Evolutionary conservation across 2,113 vertebrate species (phyloP), one percentile per base, ranked within the genome.

Genomic region (Erpornis zantholeuca): DNA sequence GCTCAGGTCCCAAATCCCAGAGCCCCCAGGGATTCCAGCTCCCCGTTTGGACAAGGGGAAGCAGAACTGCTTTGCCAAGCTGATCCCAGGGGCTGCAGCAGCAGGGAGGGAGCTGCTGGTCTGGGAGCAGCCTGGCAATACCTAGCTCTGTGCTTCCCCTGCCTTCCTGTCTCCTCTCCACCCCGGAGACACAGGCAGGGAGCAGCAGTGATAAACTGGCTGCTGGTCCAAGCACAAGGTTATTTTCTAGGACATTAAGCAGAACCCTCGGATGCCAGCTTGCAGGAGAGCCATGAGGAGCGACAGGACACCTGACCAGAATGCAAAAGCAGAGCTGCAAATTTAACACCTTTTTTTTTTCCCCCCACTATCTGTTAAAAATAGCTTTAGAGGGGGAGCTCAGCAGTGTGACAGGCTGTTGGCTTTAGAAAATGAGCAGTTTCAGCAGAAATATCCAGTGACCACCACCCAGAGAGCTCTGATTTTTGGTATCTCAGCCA

Each of bases 221-320:
- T 49, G 18, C 1, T 50, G 31, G 21, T 28, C 69, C 23, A 12
- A 36, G 76, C 89, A 53, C 93, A 89, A 89, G 89, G 91, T 92
- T 45, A 95, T 95, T 96, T 82, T 82, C 78, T 69, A 96, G 96
- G 94, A 82, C 94, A 53, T 84, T 40, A 53, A 84, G 23, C 80
- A 49, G 63, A 68, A 33, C 22, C 77, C 64, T 78, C 7, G 6
- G 75, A 52, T 65, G 23, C 54, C 17, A 15, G 71, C 56, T 64
- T 63, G 66, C n/a, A 45, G 56, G 73, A 77, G 53, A 82, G 35
- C 49, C 82, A 9, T 0, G 28, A 35, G 36, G 77, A 91, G 65
- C 9, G 2, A 40, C 25, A 27, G 63, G 53, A 31, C 86, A 86
- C 76, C 81, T 86, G 95, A 78, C 10, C 83, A 40, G 95, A 91